phyloP scores from a whole-genome alignment of 2,113 vertebrate genomes.

The Nibea coibor region DNA sequence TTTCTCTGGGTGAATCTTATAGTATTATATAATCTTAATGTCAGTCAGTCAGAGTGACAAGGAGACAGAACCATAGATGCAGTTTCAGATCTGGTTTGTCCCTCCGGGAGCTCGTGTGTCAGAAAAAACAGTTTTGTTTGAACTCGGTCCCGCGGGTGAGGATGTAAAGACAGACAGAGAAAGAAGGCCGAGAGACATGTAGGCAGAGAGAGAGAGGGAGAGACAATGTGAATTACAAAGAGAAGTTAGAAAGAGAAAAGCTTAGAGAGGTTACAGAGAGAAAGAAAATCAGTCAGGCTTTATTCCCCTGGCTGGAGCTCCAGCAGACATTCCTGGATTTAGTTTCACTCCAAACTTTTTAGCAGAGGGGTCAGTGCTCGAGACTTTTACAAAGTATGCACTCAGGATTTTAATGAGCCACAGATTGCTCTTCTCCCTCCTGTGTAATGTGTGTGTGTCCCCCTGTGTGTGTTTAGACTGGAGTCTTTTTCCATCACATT shows the following conservation, averaged over 20 bases:
- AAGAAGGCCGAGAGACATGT: not conserved
- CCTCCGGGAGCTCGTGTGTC: conserved; percentile 35
- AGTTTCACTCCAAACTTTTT: conserved; percentile 66
- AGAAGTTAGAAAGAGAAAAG: conserved; percentile 52
- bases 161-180: conserved; percentile 43
- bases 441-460: not conserved
- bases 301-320: conserved; percentile 65
- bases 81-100: conserved; percentile 29
- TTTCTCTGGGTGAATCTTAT: not conserved
- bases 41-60: conserved; percentile 15
- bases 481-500: conserved; percentile 43
- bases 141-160: conserved; percentile 38
- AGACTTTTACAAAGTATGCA: conserved; percentile 59
- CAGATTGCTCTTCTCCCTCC: conserved; percentile 24
- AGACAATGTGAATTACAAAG: conserved; percentile 59
- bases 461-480: not conserved
- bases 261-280: conserved; percentile 54
- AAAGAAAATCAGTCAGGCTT: conserved; percentile 50
- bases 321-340: conserved; percentile 67
- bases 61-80: conserved; percentile 12
- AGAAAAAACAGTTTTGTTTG: conserved; percentile 55
- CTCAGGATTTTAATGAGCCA: conserved; percentile 66
- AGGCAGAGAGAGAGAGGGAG: not conserved
- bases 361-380: conserved; percentile 55
- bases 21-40: too few species aligned